These are phyloP conservation scores for Epizoanthus scotinus DNA, from an alignment of 92 coral and sea anemone genomes.

Conservation along the genomic window DNA sequence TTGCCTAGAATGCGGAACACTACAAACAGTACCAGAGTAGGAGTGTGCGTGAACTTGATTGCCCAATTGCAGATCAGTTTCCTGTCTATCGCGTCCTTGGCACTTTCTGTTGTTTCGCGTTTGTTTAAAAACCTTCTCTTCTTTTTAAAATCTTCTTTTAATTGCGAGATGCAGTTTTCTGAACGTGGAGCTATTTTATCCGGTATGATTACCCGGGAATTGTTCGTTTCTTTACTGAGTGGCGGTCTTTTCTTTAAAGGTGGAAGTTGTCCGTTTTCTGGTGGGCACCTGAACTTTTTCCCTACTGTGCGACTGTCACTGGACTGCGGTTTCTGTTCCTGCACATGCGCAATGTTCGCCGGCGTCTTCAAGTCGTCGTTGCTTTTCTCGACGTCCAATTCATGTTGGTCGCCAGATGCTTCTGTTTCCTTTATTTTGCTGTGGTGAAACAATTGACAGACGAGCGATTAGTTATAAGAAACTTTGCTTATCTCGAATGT, in stretches of 20 bases:
- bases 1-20: constrained; percentile 5
- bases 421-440: background rate
- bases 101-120: background rate
- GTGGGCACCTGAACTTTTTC: background rate
- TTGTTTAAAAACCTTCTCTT: too few species aligned
- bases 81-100: background rate
- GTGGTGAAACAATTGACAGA: background rate
- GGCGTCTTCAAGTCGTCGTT: background rate
- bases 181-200: background rate
- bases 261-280: background rate
- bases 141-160: background rate
- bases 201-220: background rate
- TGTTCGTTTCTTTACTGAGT: background rate
- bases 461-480: background rate
- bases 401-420: background rate
- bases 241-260: background rate
- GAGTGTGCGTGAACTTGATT: constrained; percentile 1
- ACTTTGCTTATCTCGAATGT: too few species aligned
- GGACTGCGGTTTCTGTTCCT: background rate
- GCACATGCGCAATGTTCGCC: background rate
- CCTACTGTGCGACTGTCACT: constrained; percentile 1
- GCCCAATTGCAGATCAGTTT: constrained; percentile 2
- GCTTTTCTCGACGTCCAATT: background rate
- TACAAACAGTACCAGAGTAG: background rate
- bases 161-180: background rate